Conservation (phyloP, 2,113 vertebrate species). For the Coturnix japonica region DNA sequence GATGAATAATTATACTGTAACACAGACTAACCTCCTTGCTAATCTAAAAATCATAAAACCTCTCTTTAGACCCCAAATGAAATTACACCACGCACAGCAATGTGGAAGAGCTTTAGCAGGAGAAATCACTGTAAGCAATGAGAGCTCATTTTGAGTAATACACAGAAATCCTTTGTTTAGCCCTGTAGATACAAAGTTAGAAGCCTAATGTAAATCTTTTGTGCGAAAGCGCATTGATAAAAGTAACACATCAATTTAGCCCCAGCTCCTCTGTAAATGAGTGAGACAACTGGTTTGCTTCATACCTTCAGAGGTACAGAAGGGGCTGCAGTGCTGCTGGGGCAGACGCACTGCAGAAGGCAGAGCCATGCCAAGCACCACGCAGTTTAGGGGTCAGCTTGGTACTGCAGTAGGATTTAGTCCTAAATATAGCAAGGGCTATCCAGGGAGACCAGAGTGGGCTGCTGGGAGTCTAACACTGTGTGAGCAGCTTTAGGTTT, state of each 20-base stretch:
- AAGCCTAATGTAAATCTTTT: conserved; percentile 62
- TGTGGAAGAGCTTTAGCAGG: not conserved
- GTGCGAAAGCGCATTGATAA: conserved; percentile 22
- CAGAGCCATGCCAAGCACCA: not conserved
- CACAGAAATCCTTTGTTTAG: conserved; percentile 68
- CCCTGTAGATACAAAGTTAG: conserved; percentile 61
- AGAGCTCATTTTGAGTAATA: conserved; percentile 67
- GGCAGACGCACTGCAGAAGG: not conserved
- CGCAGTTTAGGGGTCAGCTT: conserved; percentile 29
- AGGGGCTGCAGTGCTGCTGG: not conserved
- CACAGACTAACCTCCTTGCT: not conserved
- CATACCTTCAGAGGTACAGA: not conserved
- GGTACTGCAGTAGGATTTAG: conserved; percentile 55
- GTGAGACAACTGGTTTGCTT: conserved; percentile 50
- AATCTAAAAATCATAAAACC: conserved; percentile 28
- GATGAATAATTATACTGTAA: conserved; percentile 32
- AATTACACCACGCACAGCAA: conserved; percentile 51
- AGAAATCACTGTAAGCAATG: conserved; percentile 54
- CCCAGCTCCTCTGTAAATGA: conserved; percentile 20
- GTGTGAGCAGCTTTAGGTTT: conserved; percentile 67
- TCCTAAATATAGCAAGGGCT: conserved; percentile 66
- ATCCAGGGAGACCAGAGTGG: conserved; percentile 55
- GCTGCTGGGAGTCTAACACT: conserved; percentile 22
- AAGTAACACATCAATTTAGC: conserved; percentile 51
- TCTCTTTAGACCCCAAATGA: conserved; percentile 32